Conservation (phyloP, 2,113 vertebrate genomes). For the Castor canadensis region DNA sequence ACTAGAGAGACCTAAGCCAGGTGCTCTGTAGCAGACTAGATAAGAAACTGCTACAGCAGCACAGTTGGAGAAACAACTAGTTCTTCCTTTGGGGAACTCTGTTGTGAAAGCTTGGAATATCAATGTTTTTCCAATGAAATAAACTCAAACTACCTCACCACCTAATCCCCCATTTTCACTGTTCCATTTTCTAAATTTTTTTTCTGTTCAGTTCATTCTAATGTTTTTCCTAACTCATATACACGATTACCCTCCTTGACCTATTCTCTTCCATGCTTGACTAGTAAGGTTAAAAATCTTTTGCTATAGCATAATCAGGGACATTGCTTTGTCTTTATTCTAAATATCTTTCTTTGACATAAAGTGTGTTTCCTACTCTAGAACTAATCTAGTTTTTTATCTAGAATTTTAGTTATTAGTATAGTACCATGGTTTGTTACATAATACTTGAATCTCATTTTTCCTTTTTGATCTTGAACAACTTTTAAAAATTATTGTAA, state of each 20-base stretch:
- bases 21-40: neutral
- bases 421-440: neutral
- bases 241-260: neutral
- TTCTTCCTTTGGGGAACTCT: neutral
- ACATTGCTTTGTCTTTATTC: neutral
- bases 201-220: neutral
- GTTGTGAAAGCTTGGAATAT: neutral
- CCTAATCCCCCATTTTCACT: neutral
- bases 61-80: neutral
- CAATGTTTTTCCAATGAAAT: slow-evolving; percentile 22
- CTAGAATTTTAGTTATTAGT: neutral
- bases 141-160: neutral
- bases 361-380: neutral
- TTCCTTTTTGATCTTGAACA: neutral
- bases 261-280: neutral
- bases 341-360: neutral
- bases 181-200: neutral
- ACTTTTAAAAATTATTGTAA: neutral
- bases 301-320: neutral
- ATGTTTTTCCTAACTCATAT: neutral
- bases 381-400: too few species aligned
- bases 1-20: neutral
- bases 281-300: neutral
- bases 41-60: neutral
- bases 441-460: neutral